Evolutionary conservation across 1,140 invertebrate genomes (phyloP).

Genomic region (Heliconius melpomene): DNA sequence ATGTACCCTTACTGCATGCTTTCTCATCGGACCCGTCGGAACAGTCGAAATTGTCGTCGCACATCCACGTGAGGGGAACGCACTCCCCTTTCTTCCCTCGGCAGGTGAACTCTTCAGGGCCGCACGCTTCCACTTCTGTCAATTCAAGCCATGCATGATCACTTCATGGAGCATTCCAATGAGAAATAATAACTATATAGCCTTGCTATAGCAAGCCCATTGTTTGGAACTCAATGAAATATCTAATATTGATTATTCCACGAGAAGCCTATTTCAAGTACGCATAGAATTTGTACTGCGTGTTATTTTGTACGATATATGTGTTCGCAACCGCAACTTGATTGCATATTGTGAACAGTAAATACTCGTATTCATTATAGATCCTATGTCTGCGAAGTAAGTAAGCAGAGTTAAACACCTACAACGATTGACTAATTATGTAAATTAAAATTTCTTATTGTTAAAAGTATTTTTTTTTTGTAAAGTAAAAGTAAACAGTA

Average conservation of each 20-base stretch:
- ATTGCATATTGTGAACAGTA: slow-evolving; percentile 32
- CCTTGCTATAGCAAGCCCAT: not conserved
- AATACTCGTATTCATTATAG: slow-evolving; percentile 18
- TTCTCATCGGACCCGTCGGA: slow-evolving; percentile 93
- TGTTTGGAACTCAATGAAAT: not conserved
- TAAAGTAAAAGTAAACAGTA: slow-evolving; percentile 4
- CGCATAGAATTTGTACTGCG: not conserved
- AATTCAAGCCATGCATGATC: slow-evolving; percentile 72
- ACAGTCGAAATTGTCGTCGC: slow-evolving; percentile 93
- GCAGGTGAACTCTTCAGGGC: slow-evolving; percentile 93
- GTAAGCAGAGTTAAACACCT: not conserved
- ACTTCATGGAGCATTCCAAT: slow-evolving; percentile 1
- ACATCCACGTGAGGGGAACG: slow-evolving; percentile 95
- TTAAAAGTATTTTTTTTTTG: not conserved
- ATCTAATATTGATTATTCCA: slow-evolving; percentile 7
- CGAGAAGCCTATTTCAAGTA: not conserved
- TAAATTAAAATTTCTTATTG: not conserved
- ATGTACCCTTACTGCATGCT: slow-evolving; percentile 90
- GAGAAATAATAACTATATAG: not conserved
- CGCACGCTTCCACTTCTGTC: slow-evolving; percentile 89
- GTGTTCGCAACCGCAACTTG: slow-evolving; percentile 27
- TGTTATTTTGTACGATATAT: slow-evolving; percentile 10
- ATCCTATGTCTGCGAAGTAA: not conserved
- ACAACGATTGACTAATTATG: not conserved
- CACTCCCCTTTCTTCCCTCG: slow-evolving; percentile 89